Evolutionary conservation across 2,797 vertebrate species (phyloP), one percentile per base, ranked within the genome.

Genomic region (Australoheros facetus): DNA sequence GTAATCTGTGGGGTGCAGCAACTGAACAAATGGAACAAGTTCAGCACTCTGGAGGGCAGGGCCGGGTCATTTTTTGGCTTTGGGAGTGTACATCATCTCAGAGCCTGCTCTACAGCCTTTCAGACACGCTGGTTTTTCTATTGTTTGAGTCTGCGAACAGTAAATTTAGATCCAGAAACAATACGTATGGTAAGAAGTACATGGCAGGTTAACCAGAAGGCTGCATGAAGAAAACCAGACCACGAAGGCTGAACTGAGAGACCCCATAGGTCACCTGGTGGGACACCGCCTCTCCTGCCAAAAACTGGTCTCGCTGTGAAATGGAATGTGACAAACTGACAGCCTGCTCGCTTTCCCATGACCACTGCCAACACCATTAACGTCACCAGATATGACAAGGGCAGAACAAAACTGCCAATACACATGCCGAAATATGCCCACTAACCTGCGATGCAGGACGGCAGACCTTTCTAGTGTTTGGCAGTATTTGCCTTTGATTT

Each of bases 231-330:
- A 58, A 16, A n/a, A 83, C 79, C 85, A 37, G 53, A 89, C 88
- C 73, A n/a, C 90, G 80, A 84, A 77, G 87, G 87, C 75, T 75
- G 81, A 93, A 92, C 89, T 7, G 42, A 71, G 53, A 42, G 59
- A 92, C 88, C 91, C 85, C 86, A 77, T 32, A 79, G 79, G 76
- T 86, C 79, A 90, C 87, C 83, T 88, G 88, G 73, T 21, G 6
- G 64, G 79, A 84, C 21, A 76, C 60, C 78, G 75, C 21, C 9
- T 2, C 39, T 7, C 19, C 81, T 85, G 85, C 89, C 85, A 94
- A 91, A 78, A 80, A 42, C 42, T 13, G 21, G 42, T 42, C 73
- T 80, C 16, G 6, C 79, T 51, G 77, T 70, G 64, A 82, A 80
- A 83, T 81, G 83, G 85, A 91, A 92, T 89, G 84, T 84, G 83